These are phyloP conservation scores for Brotula barbata DNA, from an alignment of 2,797 vertebrate genomes.

Conservation along the genomic window DNA sequence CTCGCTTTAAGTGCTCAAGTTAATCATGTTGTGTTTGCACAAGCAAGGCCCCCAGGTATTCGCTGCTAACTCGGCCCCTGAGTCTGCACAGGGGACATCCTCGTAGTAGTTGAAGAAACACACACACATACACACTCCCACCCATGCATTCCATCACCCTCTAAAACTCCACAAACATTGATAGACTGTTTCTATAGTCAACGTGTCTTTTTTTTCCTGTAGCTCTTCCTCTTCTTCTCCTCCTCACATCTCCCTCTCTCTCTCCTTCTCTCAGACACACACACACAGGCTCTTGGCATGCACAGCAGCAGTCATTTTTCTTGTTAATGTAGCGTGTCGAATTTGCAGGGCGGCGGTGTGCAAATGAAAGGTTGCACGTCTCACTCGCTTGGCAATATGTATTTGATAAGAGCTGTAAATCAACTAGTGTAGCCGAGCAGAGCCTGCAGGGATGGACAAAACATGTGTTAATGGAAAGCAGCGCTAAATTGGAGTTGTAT, in stretches of 20 bases:
- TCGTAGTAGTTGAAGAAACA: constrained; percentile 4
- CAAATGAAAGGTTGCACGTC: constrained; percentile 86
- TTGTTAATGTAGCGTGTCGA: constrained; percentile 84
- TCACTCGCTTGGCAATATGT: constrained; percentile 84
- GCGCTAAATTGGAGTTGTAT: constrained; percentile 45
- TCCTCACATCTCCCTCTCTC: constrained; percentile 30
- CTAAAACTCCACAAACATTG: no score
- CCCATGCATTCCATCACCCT: not conserved
- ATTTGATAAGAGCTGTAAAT: constrained; percentile 80
- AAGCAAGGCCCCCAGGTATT: no score
- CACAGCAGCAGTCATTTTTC: constrained; percentile 78
- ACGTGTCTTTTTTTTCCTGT: not conserved
- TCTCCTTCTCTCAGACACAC: constrained; percentile 17
- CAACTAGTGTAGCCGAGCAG: constrained; percentile 64
- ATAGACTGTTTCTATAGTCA: not conserved
- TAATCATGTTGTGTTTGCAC: no score
- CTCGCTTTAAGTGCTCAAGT: no score
- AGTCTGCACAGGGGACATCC: no score
- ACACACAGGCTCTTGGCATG: constrained; percentile 64
- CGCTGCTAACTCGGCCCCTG: no score
- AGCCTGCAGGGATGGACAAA: constrained; percentile 66
- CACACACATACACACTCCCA: not conserved
- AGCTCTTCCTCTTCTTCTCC: constrained; percentile 31
- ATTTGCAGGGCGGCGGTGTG: constrained; percentile 79
- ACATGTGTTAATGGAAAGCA: constrained; percentile 68